Percentiles rank a stretch among this genome's conserved stretches.
Evolutionary conservation across 2,888 invertebrate species (phyloP).

Genomic region (Campoplex nolae): DNA sequence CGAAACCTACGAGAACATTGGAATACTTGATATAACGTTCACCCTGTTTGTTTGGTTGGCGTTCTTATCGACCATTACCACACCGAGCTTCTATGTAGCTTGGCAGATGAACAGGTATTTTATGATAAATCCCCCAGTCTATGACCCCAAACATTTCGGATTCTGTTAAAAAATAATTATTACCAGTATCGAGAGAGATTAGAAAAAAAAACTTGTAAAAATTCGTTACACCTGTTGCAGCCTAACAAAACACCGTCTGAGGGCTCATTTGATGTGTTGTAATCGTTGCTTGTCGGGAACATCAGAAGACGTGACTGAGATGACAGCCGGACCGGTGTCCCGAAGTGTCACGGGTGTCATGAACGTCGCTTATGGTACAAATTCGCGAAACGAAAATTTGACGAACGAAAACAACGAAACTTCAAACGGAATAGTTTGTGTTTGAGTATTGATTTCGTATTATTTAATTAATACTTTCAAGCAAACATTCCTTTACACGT

Average conservation of each 20-base stretch:
- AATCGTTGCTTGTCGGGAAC: constrained; percentile 82
- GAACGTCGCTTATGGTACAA: constrained; percentile 63
- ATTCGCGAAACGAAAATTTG: constrained; percentile 71
- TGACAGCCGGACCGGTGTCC: constrained; percentile 54
- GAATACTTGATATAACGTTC: constrained; percentile 89
- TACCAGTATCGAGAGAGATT: background rate
- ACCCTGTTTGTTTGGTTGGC: constrained; percentile 90
- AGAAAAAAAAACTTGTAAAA: background rate
- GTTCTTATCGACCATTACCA: constrained; percentile 89
- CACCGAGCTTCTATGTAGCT: constrained; percentile 88
- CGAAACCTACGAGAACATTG: constrained; percentile 89
- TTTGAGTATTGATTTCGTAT: background rate
- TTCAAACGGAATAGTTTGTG: constrained; percentile 39
- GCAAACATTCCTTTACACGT: no score
- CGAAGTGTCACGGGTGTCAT: constrained; percentile 34
- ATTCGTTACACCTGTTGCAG: constrained; percentile 78
- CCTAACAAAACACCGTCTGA: constrained; percentile 86
- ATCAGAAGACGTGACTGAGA: constrained; percentile 36
- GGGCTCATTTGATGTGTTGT: constrained; percentile 87
- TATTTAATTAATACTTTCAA: background rate
- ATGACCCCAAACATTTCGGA: background rate
- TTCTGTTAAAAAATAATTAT: background rate
- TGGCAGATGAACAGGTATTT: constrained; percentile 88
- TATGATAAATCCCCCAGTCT: background rate
- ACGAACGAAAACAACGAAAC: constrained; percentile 77